A percentile compares a stretch with the other conserved stretches of the same genome.
Conservation (phyloP, 2,797 vertebrate genomes). For the Anguilla megastoma region DNA sequence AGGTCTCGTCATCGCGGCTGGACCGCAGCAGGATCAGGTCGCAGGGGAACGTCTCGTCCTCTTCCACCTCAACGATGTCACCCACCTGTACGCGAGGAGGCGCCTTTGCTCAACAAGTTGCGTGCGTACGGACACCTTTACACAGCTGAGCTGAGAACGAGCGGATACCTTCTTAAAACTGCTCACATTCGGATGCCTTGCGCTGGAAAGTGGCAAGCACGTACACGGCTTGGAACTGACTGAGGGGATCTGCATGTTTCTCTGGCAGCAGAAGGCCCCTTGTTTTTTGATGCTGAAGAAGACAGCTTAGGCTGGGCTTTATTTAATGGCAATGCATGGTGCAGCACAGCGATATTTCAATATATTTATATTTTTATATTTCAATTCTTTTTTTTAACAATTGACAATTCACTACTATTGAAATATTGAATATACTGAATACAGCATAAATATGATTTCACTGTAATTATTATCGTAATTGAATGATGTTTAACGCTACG, state of each 20-base stretch:
- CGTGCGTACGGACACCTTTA: not conserved
- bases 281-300: not conserved
- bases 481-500: too few relatives aligned
- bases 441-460: not conserved
- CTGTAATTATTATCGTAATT: too few relatives aligned
- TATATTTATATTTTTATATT: too few relatives aligned
- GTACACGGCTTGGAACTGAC: not conserved
- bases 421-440: not conserved
- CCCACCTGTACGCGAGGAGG: constrained; percentile 77
- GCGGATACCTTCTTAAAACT: not conserved
- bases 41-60: constrained; percentile 96
- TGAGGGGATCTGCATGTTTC: not conserved
- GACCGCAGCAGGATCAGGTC: constrained; percentile 93
- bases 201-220: not conserved
- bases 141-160: not conserved
- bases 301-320: not conserved
- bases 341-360: not conserved
- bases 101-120: not conserved
- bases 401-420: not conserved
- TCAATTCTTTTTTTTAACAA: too few relatives aligned
- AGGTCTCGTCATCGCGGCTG: constrained; percentile 82
- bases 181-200: not conserved
- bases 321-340: not conserved
- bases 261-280: not conserved
- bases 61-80: constrained; percentile 89